A percentile compares a stretch with the other conserved stretches of the same genome.
phyloP scores from a whole-genome alignment of 2,797 vertebrate genomes.

The Hylomyscus alleni region DNA sequence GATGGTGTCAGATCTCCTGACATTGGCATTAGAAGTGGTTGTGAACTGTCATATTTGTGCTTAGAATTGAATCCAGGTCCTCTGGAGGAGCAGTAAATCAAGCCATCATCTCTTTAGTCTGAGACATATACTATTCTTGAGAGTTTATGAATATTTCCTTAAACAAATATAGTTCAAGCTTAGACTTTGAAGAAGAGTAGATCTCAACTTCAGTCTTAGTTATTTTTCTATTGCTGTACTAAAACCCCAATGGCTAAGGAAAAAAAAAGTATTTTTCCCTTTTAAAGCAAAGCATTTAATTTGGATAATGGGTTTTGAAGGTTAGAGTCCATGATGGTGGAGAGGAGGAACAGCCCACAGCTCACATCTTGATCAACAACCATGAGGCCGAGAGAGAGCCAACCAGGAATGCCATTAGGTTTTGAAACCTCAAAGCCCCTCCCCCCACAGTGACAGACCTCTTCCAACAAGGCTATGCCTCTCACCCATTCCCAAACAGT shows the following conservation, averaged over 20 bases:
- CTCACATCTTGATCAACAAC: not conserved
- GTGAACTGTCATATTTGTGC: not conserved
- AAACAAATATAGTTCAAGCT: constrained; percentile 4
- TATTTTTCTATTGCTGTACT: not conserved
- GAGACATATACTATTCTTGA: not conserved
- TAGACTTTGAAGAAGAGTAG: not conserved
- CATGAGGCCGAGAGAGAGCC: not conserved
- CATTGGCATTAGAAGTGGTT: not conserved
- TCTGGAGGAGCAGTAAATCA: not conserved
- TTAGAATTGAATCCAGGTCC: not conserved
- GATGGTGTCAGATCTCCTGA: not conserved
- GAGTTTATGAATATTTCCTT: not conserved
- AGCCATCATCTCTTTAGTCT: not conserved
- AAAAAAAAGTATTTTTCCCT: not conserved
- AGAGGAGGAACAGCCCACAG: not conserved
- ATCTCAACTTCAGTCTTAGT: not conserved
- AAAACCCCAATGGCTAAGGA: not conserved
- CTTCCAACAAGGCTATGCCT: no score
- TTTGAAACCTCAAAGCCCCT: not conserved
- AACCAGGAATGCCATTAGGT: not conserved
- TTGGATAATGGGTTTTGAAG: constrained; percentile 57
- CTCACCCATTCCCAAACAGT: no score
- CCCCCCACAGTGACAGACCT: no score
- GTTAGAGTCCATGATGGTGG: not conserved
- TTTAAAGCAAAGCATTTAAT: not conserved